Evolutionary conservation across 2,888 invertebrate genomes (phyloP).

Genomic region (Chouioia cunea): DNA sequence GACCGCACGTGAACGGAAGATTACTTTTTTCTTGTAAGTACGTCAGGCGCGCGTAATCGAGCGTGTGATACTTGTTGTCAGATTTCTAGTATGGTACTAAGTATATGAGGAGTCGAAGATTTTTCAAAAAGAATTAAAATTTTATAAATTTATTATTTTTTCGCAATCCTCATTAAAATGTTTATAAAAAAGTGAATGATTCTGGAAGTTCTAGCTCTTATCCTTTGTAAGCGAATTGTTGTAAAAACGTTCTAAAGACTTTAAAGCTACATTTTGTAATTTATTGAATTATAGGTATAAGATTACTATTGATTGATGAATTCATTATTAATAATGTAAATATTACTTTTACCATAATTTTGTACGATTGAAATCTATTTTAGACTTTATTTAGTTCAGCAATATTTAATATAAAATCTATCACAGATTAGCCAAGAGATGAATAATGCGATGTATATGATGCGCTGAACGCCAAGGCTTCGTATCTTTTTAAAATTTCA

Average conservation of each 20-base stretch:
- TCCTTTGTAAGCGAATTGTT: not conserved
- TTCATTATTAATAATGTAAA: no score
- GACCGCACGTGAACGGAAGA: not conserved
- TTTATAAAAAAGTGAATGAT: conserved; percentile 31
- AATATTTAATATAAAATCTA: conserved; percentile 36
- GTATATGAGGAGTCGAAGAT: conserved; percentile 18
- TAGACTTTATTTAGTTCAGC: no score
- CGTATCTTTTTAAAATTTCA: conserved; percentile 16
- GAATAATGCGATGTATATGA: conserved; percentile 32
- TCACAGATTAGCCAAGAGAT: conserved; percentile 45
- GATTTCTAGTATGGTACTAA: not conserved
- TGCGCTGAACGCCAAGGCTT: conserved; percentile 28
- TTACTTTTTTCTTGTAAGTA: not conserved
- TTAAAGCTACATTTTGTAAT: no score
- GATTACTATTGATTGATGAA: no score
- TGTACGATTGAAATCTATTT: no score
- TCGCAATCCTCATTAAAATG: conserved; percentile 26
- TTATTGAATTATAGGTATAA: no score
- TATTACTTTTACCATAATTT: no score
- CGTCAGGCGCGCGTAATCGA: not conserved
- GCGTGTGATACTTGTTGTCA: not conserved
- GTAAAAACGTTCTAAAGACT: no score
- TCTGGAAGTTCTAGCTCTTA: conserved; percentile 17
- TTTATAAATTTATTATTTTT: conserved; percentile 33
- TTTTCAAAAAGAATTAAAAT: conserved; percentile 9